Evolutionary conservation across 2,888 invertebrate genomes (phyloP).

Genomic region (Cosmia pyralina): DNA sequence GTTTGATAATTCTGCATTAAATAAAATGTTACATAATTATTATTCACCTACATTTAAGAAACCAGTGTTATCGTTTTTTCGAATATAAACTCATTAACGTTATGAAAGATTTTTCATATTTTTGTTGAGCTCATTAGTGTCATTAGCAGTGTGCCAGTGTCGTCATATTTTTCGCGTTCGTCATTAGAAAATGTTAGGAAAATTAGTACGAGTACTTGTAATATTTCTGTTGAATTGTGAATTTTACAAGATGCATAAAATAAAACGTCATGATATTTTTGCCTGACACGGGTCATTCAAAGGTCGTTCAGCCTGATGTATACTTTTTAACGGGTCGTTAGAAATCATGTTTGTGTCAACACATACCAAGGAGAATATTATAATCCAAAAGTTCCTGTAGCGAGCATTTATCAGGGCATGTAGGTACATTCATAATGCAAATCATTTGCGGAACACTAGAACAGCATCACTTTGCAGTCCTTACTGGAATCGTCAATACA

Average conservation of each 20-base stretch:
- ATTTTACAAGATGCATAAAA: background rate
- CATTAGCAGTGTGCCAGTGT: slow-evolving; percentile 14
- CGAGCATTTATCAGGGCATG: background rate
- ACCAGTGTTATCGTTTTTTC: slow-evolving; percentile 17
- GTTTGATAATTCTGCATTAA: slow-evolving; percentile 3
- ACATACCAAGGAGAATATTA: background rate
- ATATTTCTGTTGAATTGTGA: background rate
- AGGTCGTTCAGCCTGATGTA: background rate
- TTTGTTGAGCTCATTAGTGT: slow-evolving; percentile 41
- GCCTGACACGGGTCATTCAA: background rate
- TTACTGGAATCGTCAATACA: background rate
- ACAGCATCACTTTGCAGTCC: background rate
- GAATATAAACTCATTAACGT: slow-evolving; percentile 27
- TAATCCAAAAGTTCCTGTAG: background rate
- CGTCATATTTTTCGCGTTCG: slow-evolving; percentile 3
- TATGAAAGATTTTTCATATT: slow-evolving; percentile 15
- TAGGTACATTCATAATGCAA: background rate
- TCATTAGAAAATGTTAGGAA: slow-evolving; percentile 4
- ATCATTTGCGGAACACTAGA: background rate
- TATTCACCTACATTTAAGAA: background rate
- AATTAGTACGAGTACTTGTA: slow-evolving; percentile 1
- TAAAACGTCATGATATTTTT: background rate
- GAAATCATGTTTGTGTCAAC: background rate
- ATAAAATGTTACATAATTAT: slow-evolving; percentile 15
- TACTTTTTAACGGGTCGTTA: background rate